Percentiles rank a stretch among this genome's conserved stretches.
phyloP scores from a whole-genome alignment of 2,797 vertebrate species.

The Potorous gilbertii region DNA sequence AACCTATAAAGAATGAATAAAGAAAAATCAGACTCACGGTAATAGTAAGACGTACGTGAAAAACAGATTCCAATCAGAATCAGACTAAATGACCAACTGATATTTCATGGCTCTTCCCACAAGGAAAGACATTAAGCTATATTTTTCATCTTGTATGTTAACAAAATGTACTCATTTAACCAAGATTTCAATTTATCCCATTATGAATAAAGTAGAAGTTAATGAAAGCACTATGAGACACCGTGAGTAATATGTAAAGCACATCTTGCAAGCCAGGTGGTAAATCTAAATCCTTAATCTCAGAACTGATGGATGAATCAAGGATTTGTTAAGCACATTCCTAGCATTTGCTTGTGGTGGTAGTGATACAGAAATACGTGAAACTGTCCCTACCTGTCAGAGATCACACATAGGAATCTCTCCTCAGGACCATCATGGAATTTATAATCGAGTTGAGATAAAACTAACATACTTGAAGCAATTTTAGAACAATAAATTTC shows the following conservation, averaged over 20 bases:
- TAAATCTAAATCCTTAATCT: background rate
- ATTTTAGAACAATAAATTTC: background rate
- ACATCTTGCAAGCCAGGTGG: background rate
- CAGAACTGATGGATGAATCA: background rate
- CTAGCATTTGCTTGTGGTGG: background rate
- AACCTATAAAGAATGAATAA: slow-evolving; percentile 83
- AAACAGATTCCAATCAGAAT: background rate
- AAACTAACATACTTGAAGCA: background rate
- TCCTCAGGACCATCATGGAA: background rate
- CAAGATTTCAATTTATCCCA: background rate
- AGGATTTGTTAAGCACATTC: background rate
- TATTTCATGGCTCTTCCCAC: background rate
- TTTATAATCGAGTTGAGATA: background rate
- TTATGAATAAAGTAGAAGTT: background rate
- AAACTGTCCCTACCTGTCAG: background rate
- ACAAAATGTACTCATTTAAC: background rate
- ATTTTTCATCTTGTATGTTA: slow-evolving; percentile 21
- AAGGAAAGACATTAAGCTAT: background rate
- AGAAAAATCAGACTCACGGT: background rate
- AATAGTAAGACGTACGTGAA: background rate
- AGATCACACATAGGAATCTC: background rate
- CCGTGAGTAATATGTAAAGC: background rate
- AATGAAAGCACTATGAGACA: background rate
- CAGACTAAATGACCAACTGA: background rate
- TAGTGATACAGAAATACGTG: background rate